Base-by-base conservation (phyloP, 2,113 vertebrate genomes). In the Danionella cerebrum region DNA sequence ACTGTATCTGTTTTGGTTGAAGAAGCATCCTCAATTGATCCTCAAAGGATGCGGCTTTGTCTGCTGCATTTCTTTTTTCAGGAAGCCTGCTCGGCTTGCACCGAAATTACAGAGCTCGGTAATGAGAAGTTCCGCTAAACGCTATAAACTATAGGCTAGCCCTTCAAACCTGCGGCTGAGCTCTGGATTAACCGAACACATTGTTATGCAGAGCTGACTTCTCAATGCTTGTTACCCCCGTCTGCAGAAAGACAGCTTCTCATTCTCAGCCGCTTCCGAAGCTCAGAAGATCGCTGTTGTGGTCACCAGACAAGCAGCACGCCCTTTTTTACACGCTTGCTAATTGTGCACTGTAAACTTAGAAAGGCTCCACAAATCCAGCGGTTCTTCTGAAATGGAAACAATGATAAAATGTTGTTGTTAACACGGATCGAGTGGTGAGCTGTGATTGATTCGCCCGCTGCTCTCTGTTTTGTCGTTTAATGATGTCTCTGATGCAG, bases 61-160 rank as follows among this genome's bases (percentile, higher is more conserved):
- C 82, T 68, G 50, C 41, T 54, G 54, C 44, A 66, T 71, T 50
- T 65, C 51, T 71, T 79, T 64, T 78, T 76, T 75, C 48, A 70
- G 72, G 64, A 72, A 51, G 47, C 70, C 83, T 84, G 78, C 86
- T 84, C 83, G 82, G 70, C 73, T 75, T 84, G 71, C 73, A 77
- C 48, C 74, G 71, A 83, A 85, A 87, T 84, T 79, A 84, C 76
- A 84, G 81, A 79, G 75, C 77, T 60, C 76, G 65, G 76, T 85
- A 86, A 88, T 87, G 79, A 87, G 85, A 84, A 81, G 85, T 86
- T 87, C 81, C 83, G 84, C 75, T 84, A 87, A 90, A 84, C 74
- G 81, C 84, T 81, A 78, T 84, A 88, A 88, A 88, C 80, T 86
- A 84, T 82, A 86, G 86, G 81, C 84, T 84, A 73, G 75, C 79